Conservation (phyloP, 2,888 invertebrate species). For the Aromia moschata region DNA sequence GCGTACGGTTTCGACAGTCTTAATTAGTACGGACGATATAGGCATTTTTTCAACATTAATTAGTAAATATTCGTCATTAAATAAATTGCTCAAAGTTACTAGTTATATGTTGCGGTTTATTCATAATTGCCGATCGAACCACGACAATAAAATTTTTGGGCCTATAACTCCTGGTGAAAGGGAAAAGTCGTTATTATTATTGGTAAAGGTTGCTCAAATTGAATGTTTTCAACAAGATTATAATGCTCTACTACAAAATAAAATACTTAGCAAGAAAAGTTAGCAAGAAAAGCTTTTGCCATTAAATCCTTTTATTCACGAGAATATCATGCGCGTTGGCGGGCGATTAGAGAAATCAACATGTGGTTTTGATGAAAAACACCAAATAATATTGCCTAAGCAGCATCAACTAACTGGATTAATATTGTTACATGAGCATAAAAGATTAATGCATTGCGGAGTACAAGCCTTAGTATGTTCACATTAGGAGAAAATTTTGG, state of each 20-base stretch:
- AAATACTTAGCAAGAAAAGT: background rate
- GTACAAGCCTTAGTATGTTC: slow-evolving; percentile 32
- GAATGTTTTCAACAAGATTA: slow-evolving; percentile 8
- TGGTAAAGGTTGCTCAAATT: slow-evolving; percentile 4
- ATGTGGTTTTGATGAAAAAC: slow-evolving; percentile 4
- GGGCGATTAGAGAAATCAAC: slow-evolving; percentile 2
- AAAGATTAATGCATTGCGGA: slow-evolving; percentile 32
- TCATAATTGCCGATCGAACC: background rate
- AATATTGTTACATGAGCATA: slow-evolving; percentile 31
- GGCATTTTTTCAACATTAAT: slow-evolving; percentile 1
- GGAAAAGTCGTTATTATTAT: slow-evolving; percentile 4
- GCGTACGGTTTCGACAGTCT: background rate
- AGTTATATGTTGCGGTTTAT: slow-evolving; percentile 10
- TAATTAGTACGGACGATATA: background rate
- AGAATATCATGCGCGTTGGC: slow-evolving; percentile 5
- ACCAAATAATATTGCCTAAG: slow-evolving; percentile 18
- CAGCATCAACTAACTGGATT: slow-evolving; percentile 30
- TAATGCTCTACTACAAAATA: slow-evolving; percentile 11
- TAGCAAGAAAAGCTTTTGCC: slow-evolving; percentile 1
- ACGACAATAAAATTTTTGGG: background rate
- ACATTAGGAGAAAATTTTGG: slow-evolving; percentile 44
- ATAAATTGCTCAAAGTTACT: slow-evolving; percentile 3
- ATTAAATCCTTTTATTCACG: slow-evolving; percentile 1
- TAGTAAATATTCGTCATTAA: slow-evolving; percentile 8
- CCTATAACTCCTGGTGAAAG: background rate